Percentiles rank a stretch among this genome's conserved stretches.
Conservation (phyloP, 2,797 vertebrate genomes). For the Stomatorhinus walkeri region DNA sequence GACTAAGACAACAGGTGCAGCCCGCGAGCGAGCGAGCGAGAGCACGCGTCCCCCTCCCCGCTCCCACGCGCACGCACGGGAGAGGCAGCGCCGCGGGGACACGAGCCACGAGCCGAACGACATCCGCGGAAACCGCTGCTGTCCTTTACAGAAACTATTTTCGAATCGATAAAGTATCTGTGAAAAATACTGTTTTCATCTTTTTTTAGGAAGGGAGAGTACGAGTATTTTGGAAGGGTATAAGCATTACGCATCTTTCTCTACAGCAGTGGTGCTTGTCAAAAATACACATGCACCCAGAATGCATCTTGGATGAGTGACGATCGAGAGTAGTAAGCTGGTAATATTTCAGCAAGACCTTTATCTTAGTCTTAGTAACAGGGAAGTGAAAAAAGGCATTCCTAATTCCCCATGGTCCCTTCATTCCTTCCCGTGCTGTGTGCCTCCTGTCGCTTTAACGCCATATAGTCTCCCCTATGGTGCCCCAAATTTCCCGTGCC, state of each 20-base stretch:
- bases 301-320: neutral
- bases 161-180: neutral
- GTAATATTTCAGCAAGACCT: neutral
- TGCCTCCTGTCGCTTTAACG: neutral
- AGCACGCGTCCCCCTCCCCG: neutral
- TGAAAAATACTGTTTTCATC: neutral
- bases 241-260: neutral
- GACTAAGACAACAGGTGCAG: slow-evolving; percentile 47
- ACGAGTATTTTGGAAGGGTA: neutral
- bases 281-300: neutral
- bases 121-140: neutral
- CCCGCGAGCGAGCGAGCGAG: slow-evolving; percentile 22
- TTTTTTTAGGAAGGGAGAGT: neutral
- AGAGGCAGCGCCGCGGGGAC: neutral
- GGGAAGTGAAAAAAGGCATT: neutral
- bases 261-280: neutral
- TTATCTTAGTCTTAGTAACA: neutral
- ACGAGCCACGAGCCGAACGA: neutral
- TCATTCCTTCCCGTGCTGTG: neutral
- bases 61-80: neutral
- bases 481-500: neutral
- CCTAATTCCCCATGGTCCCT: neutral
- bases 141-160: neutral
- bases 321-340: neutral
- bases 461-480: neutral